Percentiles rank a stretch among this genome's conserved stretches.
Conservation (phyloP, 53 echinoderm and acorn worm species). For the Zoroaster sp. region DNA sequence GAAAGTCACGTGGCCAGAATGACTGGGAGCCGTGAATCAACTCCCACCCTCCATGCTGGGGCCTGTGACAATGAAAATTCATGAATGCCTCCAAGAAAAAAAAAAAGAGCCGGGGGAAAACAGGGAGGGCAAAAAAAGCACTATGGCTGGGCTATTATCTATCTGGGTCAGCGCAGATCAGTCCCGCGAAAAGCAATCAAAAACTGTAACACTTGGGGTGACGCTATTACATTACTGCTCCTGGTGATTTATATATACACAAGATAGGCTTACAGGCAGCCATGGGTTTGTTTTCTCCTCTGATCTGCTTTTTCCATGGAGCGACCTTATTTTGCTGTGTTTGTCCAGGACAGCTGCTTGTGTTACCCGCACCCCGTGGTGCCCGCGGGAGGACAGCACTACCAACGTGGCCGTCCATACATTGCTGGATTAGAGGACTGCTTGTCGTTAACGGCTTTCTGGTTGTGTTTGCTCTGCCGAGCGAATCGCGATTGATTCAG, state of each 20-base stretch:
- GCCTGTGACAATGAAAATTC: slow-evolving; percentile 51
- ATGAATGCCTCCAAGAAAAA: slow-evolving; percentile 9
- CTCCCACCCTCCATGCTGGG: not conserved
- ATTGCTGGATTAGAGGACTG: slow-evolving; percentile 6
- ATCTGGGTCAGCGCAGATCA: slow-evolving; percentile 58
- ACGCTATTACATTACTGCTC: slow-evolving; percentile 50
- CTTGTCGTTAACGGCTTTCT: slow-evolving; percentile 50
- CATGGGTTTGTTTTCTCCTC: slow-evolving; percentile 27
- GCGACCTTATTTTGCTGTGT: slow-evolving; percentile 53
- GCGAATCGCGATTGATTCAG: slow-evolving; percentile 58
- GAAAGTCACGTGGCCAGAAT: not conserved
- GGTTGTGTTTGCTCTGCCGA: slow-evolving; percentile 44
- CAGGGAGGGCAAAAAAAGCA: not conserved
- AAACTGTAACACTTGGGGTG: slow-evolving; percentile 60
- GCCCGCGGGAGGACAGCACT: not conserved
- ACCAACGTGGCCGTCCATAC: slow-evolving; percentile 52
- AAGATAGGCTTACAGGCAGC: slow-evolving; percentile 50
- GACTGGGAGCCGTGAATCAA: not conserved
- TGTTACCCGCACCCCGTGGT: slow-evolving; percentile 19
- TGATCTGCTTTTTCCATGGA: not conserved
- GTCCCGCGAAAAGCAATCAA: slow-evolving; percentile 58
- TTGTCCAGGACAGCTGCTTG: slow-evolving; percentile 56
- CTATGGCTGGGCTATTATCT: slow-evolving; percentile 47
- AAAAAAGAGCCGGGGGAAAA: not conserved
- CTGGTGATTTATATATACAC: slow-evolving; percentile 56